Base-by-base conservation (phyloP, 2,797 vertebrate species). In the Protosalanx chinensis region DNA sequence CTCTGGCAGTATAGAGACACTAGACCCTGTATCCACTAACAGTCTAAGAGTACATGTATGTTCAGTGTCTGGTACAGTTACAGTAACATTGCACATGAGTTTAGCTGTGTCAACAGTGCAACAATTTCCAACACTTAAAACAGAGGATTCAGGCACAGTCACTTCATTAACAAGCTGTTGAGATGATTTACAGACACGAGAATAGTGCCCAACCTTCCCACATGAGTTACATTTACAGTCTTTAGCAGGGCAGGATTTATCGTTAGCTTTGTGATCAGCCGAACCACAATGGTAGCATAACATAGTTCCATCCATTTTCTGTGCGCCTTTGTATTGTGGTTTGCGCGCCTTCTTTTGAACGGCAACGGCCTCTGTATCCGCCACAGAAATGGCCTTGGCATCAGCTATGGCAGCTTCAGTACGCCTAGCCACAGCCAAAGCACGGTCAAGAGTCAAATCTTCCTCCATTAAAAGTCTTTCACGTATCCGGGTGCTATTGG, bases 391-490 rank as follows among this genome's bases (percentile, higher is more conserved):
- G 15, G 33, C 62, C 57, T 76, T 72, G 8, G 68, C 68, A 60
- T 76, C 78, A 30, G 68, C 64, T 33, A 75, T 37, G 1, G 76
- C 51, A 5, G 64, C 51, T 69, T 71, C 68, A 64, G 23, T 74
- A 13, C 57, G 72, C 16, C 64, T 71, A 5, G 64, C 72, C 30
- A 77, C 13, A 53, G 62, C 6, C 15, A 64, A 20, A 2, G 62
- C 18, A 46, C 56, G 58, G 33, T 59, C 49, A 41, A 65, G 37
- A 5, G 62, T 69, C 51, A 75, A 75, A 72, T 67, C 53, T 37
- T 33, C 18, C 29, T 76, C 68, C 56, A 74, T 12, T 69, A 77
- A 49, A 3, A 76, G 61, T 53, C 56, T 76, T 77, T 74, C 33
- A 5, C 20, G 27, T n/a, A 80, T 72, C 32, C 68, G 4, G 58